Percentiles rank a stretch among this genome's conserved stretches.
Conservation (phyloP, 2,888 invertebrate species). For the Plusia festucae region DNA sequence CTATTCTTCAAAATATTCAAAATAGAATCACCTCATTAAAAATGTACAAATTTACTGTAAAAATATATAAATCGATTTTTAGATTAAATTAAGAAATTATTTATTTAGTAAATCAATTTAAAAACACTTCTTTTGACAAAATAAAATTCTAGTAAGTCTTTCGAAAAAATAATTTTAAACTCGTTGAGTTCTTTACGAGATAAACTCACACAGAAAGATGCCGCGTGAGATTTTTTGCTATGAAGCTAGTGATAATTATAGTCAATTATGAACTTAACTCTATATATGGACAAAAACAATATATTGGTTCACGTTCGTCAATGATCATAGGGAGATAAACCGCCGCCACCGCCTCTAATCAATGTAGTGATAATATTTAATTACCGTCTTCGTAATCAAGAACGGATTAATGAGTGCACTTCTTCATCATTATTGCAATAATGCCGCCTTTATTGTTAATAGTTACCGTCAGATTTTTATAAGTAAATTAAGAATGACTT, state of each 20-base stretch:
- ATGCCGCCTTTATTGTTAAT: neutral
- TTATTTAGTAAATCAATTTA: no score
- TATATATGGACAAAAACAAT: slow-evolving; percentile 3
- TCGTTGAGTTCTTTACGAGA: neutral
- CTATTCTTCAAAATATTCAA: no score
- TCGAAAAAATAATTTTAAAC: no score
- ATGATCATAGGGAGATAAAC: neutral
- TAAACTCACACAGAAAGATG: neutral
- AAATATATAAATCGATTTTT: no score
- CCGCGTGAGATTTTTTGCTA: neutral
- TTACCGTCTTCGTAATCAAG: neutral
- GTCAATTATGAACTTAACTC: neutral
- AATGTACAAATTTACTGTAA: no score
- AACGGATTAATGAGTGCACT: neutral
- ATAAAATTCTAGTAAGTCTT: no score
- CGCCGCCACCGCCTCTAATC: neutral
- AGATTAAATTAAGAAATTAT: no score
- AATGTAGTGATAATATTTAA: slow-evolving; percentile 1
- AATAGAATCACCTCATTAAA: no score
- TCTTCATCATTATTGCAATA: neutral
- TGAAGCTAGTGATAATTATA: slow-evolving; percentile 2
- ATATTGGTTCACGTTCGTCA: neutral
- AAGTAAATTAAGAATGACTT: no score
- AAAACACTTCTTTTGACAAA: no score
- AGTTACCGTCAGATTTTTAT: no score